Base-by-base conservation (phyloP, 2,888 invertebrate species). In the Ichneumoninae sp. region DNA sequence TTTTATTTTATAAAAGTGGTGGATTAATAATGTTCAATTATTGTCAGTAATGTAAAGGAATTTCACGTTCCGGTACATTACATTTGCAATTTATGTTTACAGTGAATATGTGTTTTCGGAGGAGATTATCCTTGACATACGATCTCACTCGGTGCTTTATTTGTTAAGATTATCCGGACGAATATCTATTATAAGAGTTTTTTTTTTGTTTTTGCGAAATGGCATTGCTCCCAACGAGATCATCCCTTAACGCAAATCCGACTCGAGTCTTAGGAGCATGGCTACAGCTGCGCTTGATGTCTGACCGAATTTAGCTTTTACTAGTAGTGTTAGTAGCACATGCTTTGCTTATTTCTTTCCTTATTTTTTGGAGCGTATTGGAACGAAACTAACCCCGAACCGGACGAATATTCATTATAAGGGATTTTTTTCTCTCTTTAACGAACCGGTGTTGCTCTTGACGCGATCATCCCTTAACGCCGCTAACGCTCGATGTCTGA, bases 381-480 rank as follows among this genome's bases (percentile, higher is more conserved):
- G 19, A 19, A 0, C 19, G 19, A 19, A 19, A 19, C 19, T 0
- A 19, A 19, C 19, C 19, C 19, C 40, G 0, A 40, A 8, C 40
- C 40, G 1, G 40, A 52, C 19, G 19, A 52, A 52, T 52, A 54
- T 19, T 19, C 19, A 54, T 54, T 54, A 19, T 54, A 7, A 26
- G 26, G 22, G 3, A 13, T 44, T 40, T 36, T 52, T 36, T 52
- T 76, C 54, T 50, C 22, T 8, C 19, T 54, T 60, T 16, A 60
- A 60, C 30, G 60, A 60, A 60, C 26, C 60, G 8, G 13, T 13
- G 16, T 60, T 60, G 60, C 73, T 69, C 66, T 79, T 44, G 70
- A 36, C 63, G 26, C 33, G 30, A 83, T 75, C 71, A 79, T 80
- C 71, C 76, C 80, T 66, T 68, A 70, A 76, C 63, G 54, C 66